Evolutionary conservation across 2,797 vertebrate genomes (phyloP).

Genomic region (Takifugu rubripes): DNA sequence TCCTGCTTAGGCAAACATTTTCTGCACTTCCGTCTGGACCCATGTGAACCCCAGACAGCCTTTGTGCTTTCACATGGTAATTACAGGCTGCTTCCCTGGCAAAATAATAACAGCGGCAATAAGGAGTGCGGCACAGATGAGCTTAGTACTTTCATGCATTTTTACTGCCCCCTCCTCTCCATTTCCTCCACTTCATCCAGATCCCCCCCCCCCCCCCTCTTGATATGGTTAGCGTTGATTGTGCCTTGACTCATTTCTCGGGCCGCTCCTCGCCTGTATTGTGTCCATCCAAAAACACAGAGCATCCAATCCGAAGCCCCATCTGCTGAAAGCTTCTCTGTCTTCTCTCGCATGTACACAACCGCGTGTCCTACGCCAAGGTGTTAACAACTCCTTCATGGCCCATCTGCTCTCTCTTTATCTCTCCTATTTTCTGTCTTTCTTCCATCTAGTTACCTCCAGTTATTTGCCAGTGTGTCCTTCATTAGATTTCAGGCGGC

Average conservation of each 20-base stretch:
- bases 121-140: conserved; percentile 62
- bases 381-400: conserved; percentile 68
- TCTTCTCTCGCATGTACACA: conserved; percentile 66
- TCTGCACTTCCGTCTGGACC: conserved; percentile 38
- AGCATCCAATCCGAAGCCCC: conserved; percentile 71
- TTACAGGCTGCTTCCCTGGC: conserved; percentile 61
- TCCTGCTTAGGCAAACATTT: conserved; percentile 47
- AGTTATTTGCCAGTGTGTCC: conserved; percentile 35
- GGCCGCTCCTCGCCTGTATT: conserved; percentile 59
- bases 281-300: conserved; percentile 63
- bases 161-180: conserved; percentile 22
- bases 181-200: conserved; percentile 37
- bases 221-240: conserved; percentile 63
- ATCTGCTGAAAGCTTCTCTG: conserved; percentile 72
- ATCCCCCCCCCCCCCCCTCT: conserved; percentile 15
- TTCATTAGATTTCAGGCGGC: conserved; percentile 46
- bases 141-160: conserved; percentile 61
- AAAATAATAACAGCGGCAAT: conserved; percentile 65
- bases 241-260: conserved; percentile 60
- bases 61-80: conserved; percentile 60
- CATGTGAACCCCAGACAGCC: conserved; percentile 41
- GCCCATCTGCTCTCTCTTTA: conserved; percentile 73
- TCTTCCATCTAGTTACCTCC: conserved; percentile 56
- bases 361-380: conserved; percentile 66
- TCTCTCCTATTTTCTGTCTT: conserved; percentile 58